Base-by-base conservation (phyloP, 2,888 invertebrate genomes). In the Andrena haemorrhoa region DNA sequence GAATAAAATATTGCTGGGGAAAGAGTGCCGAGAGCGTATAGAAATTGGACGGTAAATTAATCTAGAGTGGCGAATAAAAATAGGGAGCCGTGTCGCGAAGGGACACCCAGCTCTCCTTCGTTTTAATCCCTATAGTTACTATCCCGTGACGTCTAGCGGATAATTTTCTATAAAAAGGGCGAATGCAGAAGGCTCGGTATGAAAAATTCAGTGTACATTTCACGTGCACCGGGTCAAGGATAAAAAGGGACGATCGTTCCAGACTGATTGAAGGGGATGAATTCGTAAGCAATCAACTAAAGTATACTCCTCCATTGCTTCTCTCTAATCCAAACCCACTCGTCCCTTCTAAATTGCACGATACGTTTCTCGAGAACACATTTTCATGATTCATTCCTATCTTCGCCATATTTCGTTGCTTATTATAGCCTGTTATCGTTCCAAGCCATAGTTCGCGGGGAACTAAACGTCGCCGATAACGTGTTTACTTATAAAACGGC, bases 321-420 rank as follows among this genome's bases (percentile, higher is more conserved):
- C 31, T 56, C 56, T 56, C 31, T 60, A 60, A 60, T 56, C 56
- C 10, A 20, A 23, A 29, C 56, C 65, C 65, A 72, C 26, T 63
- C 60, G 60, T 35, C 61, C 58, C 66, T 16, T 8, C 26, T 12
- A 65, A 65, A 71, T 65, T 68, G 31, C 31, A 41, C 68, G 29
- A 61, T 61, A 61, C 70, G 26, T 47, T 70, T 75, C 47, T 47
- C 69, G 20, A 26, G 29, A 61, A 70, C 8, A 29, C 33, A 60
- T 51, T 75, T 70, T 61, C 60, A 49, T 75, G 60, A 75, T 35
- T 75, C 51, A 63, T 31, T 29, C 20, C 23, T 26, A n/a, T 7
- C 51, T 20, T 71, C n/a, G 10, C 3, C 23, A 23, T 31, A n/a
- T 4, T 61, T 61, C 61, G n/a, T 5, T 8, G 20, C 61, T 20